These are phyloP conservation scores for Tetranychus truncatus DNA, from an alignment of 2,888 invertebrate species.

Conservation along the genomic window DNA sequence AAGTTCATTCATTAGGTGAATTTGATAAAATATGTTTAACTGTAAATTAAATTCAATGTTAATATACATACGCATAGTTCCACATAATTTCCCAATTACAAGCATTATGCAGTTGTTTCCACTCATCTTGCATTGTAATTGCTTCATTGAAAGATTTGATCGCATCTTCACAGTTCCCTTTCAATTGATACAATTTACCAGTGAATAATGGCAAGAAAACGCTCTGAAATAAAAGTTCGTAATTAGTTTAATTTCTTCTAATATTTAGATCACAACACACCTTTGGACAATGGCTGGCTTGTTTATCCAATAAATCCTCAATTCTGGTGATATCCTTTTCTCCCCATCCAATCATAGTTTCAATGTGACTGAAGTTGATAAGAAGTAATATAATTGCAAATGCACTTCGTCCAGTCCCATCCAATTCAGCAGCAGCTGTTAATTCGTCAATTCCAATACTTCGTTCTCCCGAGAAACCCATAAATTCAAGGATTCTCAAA, in stretches of 20 bases:
- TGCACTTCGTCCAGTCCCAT: neutral
- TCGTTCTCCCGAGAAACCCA: neutral
- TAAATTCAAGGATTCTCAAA: neutral
- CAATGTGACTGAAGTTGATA: constrained; percentile 1
- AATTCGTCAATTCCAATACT: neutral
- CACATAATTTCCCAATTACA: constrained; percentile 89
- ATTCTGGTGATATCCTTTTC: neutral
- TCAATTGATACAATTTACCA: constrained; percentile 62
- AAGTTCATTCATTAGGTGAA: too few relatives aligned
- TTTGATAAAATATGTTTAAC: neutral
- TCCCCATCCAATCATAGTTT: constrained; percentile 6
- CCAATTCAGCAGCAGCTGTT: neutral
- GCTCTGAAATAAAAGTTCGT: constrained; percentile 39
- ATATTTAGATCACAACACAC: neutral
- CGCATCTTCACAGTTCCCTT: constrained; percentile 40
- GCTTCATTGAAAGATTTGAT: constrained; percentile 18
- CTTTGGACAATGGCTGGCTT: neutral
- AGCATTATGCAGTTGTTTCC: constrained; percentile 78
- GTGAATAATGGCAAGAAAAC: constrained; percentile 81
- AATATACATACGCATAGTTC: constrained; percentile 58
- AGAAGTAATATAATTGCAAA: constrained; percentile 3
- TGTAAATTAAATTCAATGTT: too few relatives aligned
- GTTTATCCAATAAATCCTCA: neutral
- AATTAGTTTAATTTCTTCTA: neutral
- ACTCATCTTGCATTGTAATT: constrained; percentile 38